phyloP scores from a whole-genome alignment of 2,888 invertebrate species.

The Rapana venosa region DNA sequence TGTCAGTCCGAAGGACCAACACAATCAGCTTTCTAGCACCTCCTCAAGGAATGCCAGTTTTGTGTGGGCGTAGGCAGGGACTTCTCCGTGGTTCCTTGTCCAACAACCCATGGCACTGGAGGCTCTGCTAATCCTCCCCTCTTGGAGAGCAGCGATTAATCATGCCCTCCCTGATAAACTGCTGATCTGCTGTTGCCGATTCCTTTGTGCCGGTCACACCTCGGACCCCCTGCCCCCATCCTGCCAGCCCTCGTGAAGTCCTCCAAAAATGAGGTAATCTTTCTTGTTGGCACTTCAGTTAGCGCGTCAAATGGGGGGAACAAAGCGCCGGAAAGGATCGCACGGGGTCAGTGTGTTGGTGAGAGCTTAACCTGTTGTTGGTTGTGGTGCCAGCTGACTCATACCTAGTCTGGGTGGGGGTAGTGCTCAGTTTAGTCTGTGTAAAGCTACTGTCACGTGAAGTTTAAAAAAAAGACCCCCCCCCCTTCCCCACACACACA shows the following conservation, averaged over 20 bases:
- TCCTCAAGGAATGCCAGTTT: neutral
- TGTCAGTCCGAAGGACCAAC: neutral
- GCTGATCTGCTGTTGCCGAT: neutral
- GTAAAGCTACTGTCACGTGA: too few relatives aligned
- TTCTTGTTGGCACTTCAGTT: constrained; percentile 2
- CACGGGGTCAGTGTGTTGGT: neutral
- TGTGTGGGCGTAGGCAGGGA: constrained; percentile 4
- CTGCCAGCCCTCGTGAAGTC: constrained; percentile 20
- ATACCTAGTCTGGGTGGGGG: too few relatives aligned
- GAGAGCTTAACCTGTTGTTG: neutral
- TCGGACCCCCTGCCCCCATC: neutral
- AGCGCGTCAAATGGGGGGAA: neutral
- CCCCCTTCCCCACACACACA: too few relatives aligned
- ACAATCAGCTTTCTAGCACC: neutral
- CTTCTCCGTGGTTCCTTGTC: neutral
- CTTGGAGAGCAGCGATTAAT: constrained; percentile 8
- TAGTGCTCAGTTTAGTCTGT: too few relatives aligned
- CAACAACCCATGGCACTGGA: neutral
- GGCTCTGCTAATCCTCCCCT: neutral
- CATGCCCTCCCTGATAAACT: constrained; percentile 2
- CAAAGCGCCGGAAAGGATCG: constrained; percentile 8
- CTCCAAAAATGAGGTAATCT: constrained; percentile 22
- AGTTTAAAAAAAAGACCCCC: too few relatives aligned
- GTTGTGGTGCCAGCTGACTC: too few relatives aligned
- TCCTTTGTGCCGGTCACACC: constrained; percentile 33